Evolutionary conservation across 2,113 vertebrate genomes (phyloP).

Genomic region (Balaeniceps rex): DNA sequence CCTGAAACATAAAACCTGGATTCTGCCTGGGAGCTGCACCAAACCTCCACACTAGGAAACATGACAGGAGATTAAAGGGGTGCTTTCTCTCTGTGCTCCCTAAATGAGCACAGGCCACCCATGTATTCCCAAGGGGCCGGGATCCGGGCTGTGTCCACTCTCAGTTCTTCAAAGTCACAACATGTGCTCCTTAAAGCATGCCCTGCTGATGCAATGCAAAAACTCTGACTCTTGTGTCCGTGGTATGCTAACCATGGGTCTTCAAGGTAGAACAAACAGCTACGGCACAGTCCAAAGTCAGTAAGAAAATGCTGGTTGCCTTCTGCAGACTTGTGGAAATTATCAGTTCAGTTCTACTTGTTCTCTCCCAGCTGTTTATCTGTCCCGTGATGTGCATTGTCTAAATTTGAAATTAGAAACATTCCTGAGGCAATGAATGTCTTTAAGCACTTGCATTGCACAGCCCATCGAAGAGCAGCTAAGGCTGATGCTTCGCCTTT

Average conservation of each 20-base stretch:
- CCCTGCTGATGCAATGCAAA: not conserved
- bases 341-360: not conserved
- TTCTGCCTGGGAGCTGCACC: not conserved
- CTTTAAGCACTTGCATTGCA: not conserved
- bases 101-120: not conserved
- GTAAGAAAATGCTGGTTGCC: not conserved
- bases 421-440: not conserved
- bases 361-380: not conserved
- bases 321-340: not conserved
- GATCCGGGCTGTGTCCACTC: not conserved
- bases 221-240: not conserved
- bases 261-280: not conserved
- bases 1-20: not conserved
- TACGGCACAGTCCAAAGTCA: not conserved
- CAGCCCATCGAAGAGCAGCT: not conserved
- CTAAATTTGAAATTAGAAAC: not conserved
- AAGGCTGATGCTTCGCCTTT: not conserved
- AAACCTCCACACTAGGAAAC: not conserved
- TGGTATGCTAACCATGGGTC: not conserved
- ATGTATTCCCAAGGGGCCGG: fast-evolving
- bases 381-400: not conserved
- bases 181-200: not conserved
- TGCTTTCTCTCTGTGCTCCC: not conserved
- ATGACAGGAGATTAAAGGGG: not conserved
- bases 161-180: not conserved